phyloP scores from a whole-genome alignment of 2,888 invertebrate species.

The Capitulum mitella region DNA sequence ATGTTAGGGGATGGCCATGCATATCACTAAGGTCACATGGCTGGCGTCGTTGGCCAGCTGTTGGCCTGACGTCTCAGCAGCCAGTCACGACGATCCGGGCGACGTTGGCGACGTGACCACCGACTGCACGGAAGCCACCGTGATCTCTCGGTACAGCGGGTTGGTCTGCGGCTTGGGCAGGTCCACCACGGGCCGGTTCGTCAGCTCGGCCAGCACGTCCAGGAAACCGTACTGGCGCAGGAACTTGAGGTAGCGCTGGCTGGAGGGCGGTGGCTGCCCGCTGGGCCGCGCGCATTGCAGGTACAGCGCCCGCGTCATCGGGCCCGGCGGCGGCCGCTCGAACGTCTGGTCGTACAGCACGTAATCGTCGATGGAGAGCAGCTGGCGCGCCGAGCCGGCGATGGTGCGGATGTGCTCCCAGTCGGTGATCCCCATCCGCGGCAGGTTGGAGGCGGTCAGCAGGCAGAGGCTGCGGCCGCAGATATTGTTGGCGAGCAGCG shows the following conservation, averaged over 20 bases:
- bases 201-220: constrained; percentile 7
- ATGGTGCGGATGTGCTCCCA: constrained; percentile 17
- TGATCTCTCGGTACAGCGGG: neutral
- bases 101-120: too few relatives aligned
- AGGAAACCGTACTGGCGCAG: neutral
- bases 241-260: neutral
- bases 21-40: too few relatives aligned
- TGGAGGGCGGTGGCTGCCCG: neutral
- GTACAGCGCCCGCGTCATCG: constrained; percentile 19
- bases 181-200: neutral
- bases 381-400: neutral
- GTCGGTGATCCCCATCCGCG: constrained; percentile 21
- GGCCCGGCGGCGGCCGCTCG: neutral
- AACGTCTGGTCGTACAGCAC: neutral
- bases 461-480: neutral
- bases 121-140: neutral
- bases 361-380: constrained; percentile 3
- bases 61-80: too few relatives aligned
- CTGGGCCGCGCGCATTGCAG: constrained; percentile 9
- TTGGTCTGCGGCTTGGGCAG: neutral
- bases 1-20: too few relatives aligned
- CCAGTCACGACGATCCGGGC: too few relatives aligned
- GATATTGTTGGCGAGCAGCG: constrained; percentile 6
- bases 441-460: constrained; percentile 18
- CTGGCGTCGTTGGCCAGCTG: too few relatives aligned